Percentiles rank a stretch among this genome's conserved stretches.
phyloP scores from a whole-genome alignment of 2,113 vertebrate species.

The Prunella himalayana region DNA sequence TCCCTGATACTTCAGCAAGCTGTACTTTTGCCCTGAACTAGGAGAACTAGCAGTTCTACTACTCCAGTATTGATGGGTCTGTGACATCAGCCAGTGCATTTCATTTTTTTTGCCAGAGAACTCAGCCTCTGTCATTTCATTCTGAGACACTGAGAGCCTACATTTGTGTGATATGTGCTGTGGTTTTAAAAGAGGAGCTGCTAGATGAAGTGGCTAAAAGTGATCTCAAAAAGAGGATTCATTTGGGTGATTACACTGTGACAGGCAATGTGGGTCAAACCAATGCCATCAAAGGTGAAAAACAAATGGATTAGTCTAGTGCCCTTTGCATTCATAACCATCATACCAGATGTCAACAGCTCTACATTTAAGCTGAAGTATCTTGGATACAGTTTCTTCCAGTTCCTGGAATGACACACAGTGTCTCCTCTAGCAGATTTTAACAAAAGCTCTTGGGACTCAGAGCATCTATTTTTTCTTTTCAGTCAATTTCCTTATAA shows the following conservation, averaged over 20 bases:
- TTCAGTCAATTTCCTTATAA: constrained; percentile 7
- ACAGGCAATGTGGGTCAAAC: background rate
- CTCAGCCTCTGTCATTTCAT: background rate
- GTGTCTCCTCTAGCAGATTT: background rate
- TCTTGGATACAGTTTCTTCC: background rate
- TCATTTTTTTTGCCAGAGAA: background rate
- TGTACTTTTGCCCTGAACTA: background rate
- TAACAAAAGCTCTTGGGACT: constrained; percentile 3
- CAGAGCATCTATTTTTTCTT: background rate
- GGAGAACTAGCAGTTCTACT: background rate
- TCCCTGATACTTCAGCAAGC: background rate
- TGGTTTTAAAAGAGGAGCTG: background rate
- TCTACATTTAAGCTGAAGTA: background rate
- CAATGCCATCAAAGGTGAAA: background rate
- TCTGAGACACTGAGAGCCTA: background rate
- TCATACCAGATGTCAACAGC: background rate
- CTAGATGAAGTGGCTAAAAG: background rate
- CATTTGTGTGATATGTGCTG: background rate
- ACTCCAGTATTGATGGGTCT: fast-evolving
- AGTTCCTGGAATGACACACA: background rate
- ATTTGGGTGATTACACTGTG: background rate
- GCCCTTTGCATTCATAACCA: background rate
- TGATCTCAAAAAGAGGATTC: background rate
- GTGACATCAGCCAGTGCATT: background rate
- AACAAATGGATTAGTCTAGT: background rate